These are phyloP conservation scores for Trichomycterus rosablanca DNA, from an alignment of 2,113 vertebrate species.

Conservation along the genomic window DNA sequence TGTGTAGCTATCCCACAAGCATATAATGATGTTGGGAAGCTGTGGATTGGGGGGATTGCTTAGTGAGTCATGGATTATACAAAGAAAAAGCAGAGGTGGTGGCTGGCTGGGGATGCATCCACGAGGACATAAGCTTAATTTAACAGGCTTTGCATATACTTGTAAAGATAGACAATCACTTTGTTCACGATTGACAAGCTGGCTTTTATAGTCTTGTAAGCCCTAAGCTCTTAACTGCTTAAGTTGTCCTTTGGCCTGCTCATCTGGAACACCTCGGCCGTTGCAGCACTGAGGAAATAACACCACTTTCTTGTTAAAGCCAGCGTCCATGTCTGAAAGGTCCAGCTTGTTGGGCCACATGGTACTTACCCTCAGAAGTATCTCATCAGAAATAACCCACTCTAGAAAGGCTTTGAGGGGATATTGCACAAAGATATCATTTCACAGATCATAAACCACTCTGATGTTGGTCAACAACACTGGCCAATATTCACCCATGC, in stretches of 20 bases:
- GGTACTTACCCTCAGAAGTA: no score
- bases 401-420: no score
- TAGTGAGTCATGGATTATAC: slow-evolving; percentile 2
- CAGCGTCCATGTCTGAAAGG: slow-evolving; percentile 18
- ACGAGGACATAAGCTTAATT: slow-evolving; percentile 11
- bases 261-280: slow-evolving; percentile 14
- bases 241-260: slow-evolving; percentile 12
- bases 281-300: background rate
- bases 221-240: slow-evolving; percentile 10
- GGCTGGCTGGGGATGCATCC: slow-evolving; percentile 4
- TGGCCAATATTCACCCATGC: background rate
- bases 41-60: slow-evolving; percentile 1
- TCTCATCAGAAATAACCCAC: no score
- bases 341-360: slow-evolving; percentile 1
- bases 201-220: slow-evolving; percentile 5
- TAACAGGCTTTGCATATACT: slow-evolving; percentile 5
- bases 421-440: background rate
- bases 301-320: background rate
- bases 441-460: background rate
- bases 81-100: background rate
- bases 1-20: slow-evolving; percentile 29
- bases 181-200: slow-evolving; percentile 2
- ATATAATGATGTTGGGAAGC: slow-evolving; percentile 16
- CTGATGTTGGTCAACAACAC: background rate
- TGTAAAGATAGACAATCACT: slow-evolving; percentile 6